These are phyloP conservation scores for Centruroides sculpturatus DNA, from an alignment of 1,140 invertebrate species.

Conservation along the genomic window DNA sequence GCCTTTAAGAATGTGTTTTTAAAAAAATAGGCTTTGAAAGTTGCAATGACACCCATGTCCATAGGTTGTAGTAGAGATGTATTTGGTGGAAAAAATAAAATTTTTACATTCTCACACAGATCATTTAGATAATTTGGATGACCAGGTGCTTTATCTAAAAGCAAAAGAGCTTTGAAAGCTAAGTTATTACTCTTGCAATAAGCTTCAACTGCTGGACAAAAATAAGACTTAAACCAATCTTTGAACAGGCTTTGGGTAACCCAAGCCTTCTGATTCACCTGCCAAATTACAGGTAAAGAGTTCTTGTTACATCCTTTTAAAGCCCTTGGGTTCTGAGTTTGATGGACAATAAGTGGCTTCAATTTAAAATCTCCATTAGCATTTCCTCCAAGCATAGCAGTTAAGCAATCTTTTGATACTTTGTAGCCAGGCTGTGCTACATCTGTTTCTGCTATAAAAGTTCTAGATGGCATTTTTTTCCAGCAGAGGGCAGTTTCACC, in stretches of 20 bases:
- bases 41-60: conserved; percentile 13
- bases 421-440: conserved; percentile 8
- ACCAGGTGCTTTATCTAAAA: conserved; percentile 17
- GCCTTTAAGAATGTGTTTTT: not conserved
- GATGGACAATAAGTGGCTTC: conserved; percentile 11
- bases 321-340: conserved; percentile 10
- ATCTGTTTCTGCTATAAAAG: conserved; percentile 6
- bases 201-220: conserved; percentile 10
- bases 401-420: conserved; percentile 10
- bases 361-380: conserved; percentile 12
- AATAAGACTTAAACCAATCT: conserved; percentile 14
- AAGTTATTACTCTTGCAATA: conserved; percentile 13
- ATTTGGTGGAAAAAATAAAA: conserved; percentile 11
- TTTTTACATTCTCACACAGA: conserved; percentile 6
- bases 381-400: conserved; percentile 10
- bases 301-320: conserved; percentile 5
- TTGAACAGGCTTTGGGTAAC: conserved; percentile 9
- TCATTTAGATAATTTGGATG: conserved; percentile 11
- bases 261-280: conserved; percentile 10
- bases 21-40: conserved; percentile 13
- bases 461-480: conserved; percentile 16
- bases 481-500: conserved; percentile 19
- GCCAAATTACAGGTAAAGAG: conserved; percentile 9
- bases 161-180: conserved; percentile 9
- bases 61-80: conserved; percentile 14